Percentiles rank a stretch among this genome's conserved stretches.
Conservation (phyloP, 2,888 invertebrate genomes). For the Ophion obscuratus region DNA sequence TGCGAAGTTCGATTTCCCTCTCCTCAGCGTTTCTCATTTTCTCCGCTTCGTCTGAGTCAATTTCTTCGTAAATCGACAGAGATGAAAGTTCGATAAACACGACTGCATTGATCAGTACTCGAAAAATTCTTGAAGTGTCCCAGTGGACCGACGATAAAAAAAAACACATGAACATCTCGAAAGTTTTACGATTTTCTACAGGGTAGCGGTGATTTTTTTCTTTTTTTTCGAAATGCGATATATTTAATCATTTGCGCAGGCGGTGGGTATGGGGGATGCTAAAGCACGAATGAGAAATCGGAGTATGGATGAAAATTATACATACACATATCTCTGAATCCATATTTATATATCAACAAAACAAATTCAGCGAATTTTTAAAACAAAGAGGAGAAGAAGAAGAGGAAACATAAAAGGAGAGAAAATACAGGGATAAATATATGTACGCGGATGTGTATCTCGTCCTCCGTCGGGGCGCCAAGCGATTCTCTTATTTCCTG, state of each 20-base stretch:
- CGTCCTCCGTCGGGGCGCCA: slow-evolving; percentile 60
- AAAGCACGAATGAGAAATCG: neutral
- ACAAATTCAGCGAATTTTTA: neutral
- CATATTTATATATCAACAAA: neutral
- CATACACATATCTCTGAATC: neutral
- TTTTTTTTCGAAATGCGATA: neutral
- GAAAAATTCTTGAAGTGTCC: too few species aligned
- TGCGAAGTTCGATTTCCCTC: slow-evolving; percentile 69
- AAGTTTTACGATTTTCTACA: neutral
- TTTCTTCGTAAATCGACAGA: neutral
- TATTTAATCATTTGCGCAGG: neutral
- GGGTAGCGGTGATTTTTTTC: neutral
- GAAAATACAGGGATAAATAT: slow-evolving; percentile 13
- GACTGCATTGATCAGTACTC: neutral
- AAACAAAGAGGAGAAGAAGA: slow-evolving; percentile 1
- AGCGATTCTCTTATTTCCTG: slow-evolving; percentile 64
- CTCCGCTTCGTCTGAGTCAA: neutral
- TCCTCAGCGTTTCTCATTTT: slow-evolving; percentile 55
- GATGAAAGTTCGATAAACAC: neutral
- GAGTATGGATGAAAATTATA: neutral
- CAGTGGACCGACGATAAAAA: neutral
- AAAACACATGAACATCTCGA: neutral
- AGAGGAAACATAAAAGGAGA: slow-evolving; percentile 13
- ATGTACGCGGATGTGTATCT: slow-evolving; percentile 53
- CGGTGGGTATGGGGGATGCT: neutral